Base-by-base conservation (phyloP, 2,797 vertebrate species). In the Notoglanidium macrostoma region DNA sequence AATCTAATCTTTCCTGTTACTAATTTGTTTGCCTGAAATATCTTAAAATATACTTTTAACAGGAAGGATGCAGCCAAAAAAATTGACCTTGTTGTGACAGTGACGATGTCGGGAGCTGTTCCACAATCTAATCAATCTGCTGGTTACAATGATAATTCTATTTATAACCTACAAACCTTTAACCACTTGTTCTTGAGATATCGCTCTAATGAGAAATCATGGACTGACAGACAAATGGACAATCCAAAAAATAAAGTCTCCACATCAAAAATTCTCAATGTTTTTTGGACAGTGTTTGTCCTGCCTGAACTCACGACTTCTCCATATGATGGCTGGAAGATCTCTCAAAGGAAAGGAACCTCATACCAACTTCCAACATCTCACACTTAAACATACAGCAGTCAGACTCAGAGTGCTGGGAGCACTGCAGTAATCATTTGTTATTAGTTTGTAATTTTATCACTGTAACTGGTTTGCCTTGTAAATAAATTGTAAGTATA, bases 91-190 rank as follows among this genome's bases (percentile, higher is more conserved):
- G n/a, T 29, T 44, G 6, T 80, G 57, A 80, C 21, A 80, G 1
- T 44, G 55, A 61, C 57, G 12, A 21, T 26, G 32, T 80, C 61
- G 26, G 5, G 12, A 80, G 61, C 29, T 44, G 61, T 44, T 61
- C 32, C 10, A 57, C 4, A 57, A 79, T 79, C 21, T 21, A 57
- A 57, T 57, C 55, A 79, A 35, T 59, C 19, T 10, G 29, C 7
- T 79, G 23, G 35, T 44, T 61, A 59, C 12, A 61, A 8, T 3
- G 35, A 61, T 8, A 61, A 61, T 61, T 80, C 2, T 12, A 61
- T n/a, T 80, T 61, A 80, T 2, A n/a, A 44, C 78, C 21, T 61
- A 44, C 57, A 61, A 61, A 59, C 57, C 61, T 80, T 80, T 44
- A 40, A 55, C 1, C 57, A 80, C 55, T 80, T 3, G 5, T 77